Base-by-base conservation (phyloP, 2,888 invertebrate species). In the Eupeodes latifasciatus region DNA sequence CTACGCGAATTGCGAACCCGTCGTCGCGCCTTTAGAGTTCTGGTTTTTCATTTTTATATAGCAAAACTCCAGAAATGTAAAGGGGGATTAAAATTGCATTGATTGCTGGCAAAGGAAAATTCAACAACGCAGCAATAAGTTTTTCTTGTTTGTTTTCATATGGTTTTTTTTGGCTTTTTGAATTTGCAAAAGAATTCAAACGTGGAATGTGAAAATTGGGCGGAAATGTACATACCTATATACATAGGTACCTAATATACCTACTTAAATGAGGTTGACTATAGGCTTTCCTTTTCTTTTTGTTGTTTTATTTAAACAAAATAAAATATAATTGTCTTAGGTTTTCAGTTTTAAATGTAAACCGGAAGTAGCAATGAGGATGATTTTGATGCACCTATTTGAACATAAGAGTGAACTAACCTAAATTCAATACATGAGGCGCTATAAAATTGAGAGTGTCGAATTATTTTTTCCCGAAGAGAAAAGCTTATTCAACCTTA, bases 91-190 rank as follows among this genome's bases (percentile, higher is more conserved):
- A 78, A 72, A 64, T 77, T 85, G 81, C 81, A 79, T 86, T 86
- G 82, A 86, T 86, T 86, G 78, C 74, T 82, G 78, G 78, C 78
- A 79, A 81, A 57, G 62, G 62, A 82, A 75, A 86, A 85, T 78
- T 69, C 74, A 85, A 78, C 55, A 78, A 66, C 66, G 77, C 76
- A 77, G 85, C 71, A 53, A 51, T 69, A 74, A 59, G 27, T 14
- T 59, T 12, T 36, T 69, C 61, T 47, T 51, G 69, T 51, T 40
- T 67, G 44, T 53, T 69, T 57, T 27, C 27, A 12, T 12, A 47
- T 47, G 34, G 47, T 71, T 51, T 36, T 51, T 47, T 62, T 77
- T 34, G 19, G 12, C 40, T 75, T 51, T 79, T 51, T 62, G 62
- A 74, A 69, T 75, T 75, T 74, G 69, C 69, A 14, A 71, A 82